Percentiles rank a stretch among this genome's conserved stretches.
These are phyloP conservation scores for Hyaena hyaena DNA, from an alignment of 2,113 vertebrate species.

Conservation along the genomic window DNA sequence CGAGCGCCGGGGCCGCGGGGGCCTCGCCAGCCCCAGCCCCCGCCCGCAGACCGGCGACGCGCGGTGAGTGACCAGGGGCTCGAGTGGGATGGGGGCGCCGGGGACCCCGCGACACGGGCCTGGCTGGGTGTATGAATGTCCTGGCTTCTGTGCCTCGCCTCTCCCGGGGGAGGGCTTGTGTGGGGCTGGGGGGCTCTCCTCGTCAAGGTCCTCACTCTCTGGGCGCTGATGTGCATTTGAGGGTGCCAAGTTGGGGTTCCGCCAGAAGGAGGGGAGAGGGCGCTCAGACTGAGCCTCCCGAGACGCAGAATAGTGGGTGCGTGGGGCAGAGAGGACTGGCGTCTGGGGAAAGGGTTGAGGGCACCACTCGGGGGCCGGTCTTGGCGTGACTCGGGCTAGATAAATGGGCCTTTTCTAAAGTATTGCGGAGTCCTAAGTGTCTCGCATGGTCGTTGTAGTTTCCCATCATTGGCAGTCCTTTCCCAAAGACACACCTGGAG, in stretches of 20 bases:
- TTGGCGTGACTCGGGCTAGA: neutral
- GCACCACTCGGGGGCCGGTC: neutral
- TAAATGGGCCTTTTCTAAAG: neutral
- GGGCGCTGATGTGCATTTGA: neutral
- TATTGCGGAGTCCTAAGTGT: too few species aligned
- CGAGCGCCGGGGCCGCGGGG: fast-evolving
- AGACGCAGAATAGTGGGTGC: fast-evolving
- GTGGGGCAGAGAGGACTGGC: fast-evolving
- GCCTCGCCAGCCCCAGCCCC: fast-evolving
- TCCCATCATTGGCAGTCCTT: neutral
- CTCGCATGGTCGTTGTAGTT: neutral
- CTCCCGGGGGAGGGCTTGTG: fast-evolving
- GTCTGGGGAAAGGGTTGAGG: neutral
- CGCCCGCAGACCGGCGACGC: neutral
- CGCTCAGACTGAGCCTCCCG: neutral
- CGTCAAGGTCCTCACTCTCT: fast-evolving
- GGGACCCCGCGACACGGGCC: fast-evolving
- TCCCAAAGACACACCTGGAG: neutral
- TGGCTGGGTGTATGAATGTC: neutral
- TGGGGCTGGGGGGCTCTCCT: fast-evolving
- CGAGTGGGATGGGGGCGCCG: fast-evolving
- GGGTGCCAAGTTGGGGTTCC: too few species aligned
- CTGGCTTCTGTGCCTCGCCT: neutral
- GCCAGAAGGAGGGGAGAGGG: neutral
- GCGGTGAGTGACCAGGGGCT: neutral